A percentile compares a stretch with the other conserved stretches of the same genome.
phyloP scores from a whole-genome alignment of 2,113 vertebrate genomes.

The Cricetomys ansorgei region DNA sequence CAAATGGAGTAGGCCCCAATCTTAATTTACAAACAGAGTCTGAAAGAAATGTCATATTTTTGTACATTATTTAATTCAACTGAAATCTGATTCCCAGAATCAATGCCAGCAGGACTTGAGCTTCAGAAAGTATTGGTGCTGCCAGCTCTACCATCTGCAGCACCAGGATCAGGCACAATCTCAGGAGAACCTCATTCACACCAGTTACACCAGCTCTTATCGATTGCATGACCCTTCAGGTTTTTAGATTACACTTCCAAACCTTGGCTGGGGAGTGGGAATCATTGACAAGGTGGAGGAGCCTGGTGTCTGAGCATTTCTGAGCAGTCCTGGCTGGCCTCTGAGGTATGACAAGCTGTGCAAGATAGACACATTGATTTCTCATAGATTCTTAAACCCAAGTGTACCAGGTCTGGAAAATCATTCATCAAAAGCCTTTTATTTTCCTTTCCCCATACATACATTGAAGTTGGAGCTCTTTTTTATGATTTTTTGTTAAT shows the following conservation, averaged over 20 bases:
- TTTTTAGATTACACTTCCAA: neutral
- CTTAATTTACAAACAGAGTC: neutral
- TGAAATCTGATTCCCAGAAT: neutral
- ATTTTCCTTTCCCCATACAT: too few relatives aligned
- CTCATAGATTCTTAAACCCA: neutral
- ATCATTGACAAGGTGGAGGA: neutral
- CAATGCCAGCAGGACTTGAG: neutral
- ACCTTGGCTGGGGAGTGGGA: neutral
- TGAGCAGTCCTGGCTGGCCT: neutral
- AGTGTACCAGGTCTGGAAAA: neutral
- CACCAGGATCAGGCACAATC: neutral
- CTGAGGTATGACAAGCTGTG: neutral
- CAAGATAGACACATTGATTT: fast-evolving
- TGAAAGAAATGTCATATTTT: conserved; percentile 1
- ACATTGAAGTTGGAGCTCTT: neutral
- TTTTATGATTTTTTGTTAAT: neutral
- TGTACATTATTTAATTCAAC: neutral
- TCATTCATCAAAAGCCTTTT: neutral
- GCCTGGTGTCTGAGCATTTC: neutral
- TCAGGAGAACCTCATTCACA: neutral
- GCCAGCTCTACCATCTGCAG: fast-evolving
- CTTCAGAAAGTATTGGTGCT: neutral
- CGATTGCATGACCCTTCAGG: neutral
- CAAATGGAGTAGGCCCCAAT: neutral
- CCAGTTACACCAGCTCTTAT: neutral